A percentile compares a stretch with the other conserved stretches of the same genome.
phyloP scores from a whole-genome alignment of 2,113 vertebrate genomes.

The Corynorhinus townsendii region DNA sequence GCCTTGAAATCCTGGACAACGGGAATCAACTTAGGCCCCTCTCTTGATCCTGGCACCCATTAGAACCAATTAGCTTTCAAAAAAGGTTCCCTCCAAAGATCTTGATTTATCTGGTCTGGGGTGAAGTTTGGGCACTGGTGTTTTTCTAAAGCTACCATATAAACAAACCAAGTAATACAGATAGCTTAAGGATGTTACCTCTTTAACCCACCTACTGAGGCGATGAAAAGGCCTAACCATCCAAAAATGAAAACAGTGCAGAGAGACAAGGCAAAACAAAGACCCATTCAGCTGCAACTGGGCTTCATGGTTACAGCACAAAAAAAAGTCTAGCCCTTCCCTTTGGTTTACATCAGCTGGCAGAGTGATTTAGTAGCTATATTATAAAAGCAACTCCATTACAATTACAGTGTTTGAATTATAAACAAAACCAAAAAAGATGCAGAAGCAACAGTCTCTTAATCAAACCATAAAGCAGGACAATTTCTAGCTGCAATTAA shows the following conservation, averaged over 20 bases:
- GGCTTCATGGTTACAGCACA: not conserved
- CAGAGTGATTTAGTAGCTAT: conserved; percentile 58
- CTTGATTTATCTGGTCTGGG: not conserved
- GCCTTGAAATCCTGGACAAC: not conserved
- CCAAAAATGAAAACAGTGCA: not conserved
- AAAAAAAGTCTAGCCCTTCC: not conserved
- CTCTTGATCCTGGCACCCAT: not conserved
- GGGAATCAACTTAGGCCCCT: not conserved
- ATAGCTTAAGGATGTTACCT: not conserved
- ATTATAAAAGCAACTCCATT: conserved; percentile 62
- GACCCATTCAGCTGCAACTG: not conserved
- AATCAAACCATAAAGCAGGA: conserved; percentile 59
- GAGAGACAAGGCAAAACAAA: not conserved
- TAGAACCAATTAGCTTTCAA: not conserved
- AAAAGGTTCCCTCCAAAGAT: not conserved
- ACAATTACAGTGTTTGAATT: conserved; percentile 64
- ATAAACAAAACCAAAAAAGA: conserved; percentile 62
- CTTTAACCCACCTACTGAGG: not conserved
- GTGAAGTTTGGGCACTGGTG: not conserved
- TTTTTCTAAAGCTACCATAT: not conserved
- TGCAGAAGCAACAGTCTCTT: conserved; percentile 57
- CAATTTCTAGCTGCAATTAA: conserved; percentile 48
- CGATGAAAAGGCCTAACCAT: not conserved
- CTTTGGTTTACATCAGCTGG: conserved; percentile 12
- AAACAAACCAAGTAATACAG: not conserved